Base-by-base conservation (phyloP, 2,113 vertebrate species). In the Syrrhaptes paradoxus region DNA sequence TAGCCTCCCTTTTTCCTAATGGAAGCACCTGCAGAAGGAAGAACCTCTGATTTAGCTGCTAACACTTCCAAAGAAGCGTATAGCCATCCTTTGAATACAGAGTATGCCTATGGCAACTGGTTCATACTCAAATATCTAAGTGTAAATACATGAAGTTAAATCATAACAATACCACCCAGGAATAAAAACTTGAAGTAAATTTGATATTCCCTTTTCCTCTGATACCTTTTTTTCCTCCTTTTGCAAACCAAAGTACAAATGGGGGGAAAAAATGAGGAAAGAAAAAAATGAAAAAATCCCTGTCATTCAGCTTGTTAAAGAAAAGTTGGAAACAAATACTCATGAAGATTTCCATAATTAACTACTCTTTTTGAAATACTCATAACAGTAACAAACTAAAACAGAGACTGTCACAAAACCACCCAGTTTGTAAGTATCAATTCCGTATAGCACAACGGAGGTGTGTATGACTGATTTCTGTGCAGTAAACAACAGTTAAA, bases 21-120 rank as follows among this genome's bases (percentile, higher is more conserved):
- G 49, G 46, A 83, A 91, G 63, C 79, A 94, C 72, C 78, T 95
- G 67, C 78, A 90, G 49, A 68, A 52, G 31, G 32, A 89, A 94
- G 62, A 93, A 79, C 13, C 10, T 83, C 68, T 90, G 80, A 94
- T 94, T 94, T 91, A 85, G 34, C 43, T 81, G 21, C 36, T 80
- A 10, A 10, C 10, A 62, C 59, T 90, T 92, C 88, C 85, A 80
- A 92, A 76, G 79, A 38, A 70, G 78, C 75, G 63, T 90, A 32
- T 87, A 92, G 54, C 49, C 85, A 62, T 95, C 85, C 63, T 96
- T 93, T 96, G 88, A 96, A 73, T 93, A 49, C 16, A 48, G 15
- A 74, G 10, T 41, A 55, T 73, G 85, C 90, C 92, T 92, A 83
- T 90, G 88, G 92, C 90, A 90, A 95, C 41, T 41, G 21, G 24